Percentiles rank a stretch among this genome's conserved stretches.
Evolutionary conservation across 2,888 invertebrate species (phyloP).

Genomic region (Agrenia bidenticulata): DNA sequence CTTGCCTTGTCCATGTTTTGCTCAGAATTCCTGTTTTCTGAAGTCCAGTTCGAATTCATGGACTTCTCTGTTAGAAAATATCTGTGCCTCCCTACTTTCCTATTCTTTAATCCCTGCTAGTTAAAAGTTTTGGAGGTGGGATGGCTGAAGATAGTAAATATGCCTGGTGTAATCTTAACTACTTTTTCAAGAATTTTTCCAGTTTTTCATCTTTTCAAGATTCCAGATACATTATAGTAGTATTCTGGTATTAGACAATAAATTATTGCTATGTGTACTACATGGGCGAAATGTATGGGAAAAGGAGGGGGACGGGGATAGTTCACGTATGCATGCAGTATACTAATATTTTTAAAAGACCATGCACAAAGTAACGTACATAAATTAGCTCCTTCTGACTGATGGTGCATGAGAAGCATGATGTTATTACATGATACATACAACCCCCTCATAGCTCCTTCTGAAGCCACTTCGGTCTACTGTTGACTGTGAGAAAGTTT

Average conservation of each 20-base stretch:
- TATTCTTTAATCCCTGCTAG: background rate
- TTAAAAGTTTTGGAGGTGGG: conserved; percentile 27
- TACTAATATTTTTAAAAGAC: conserved; percentile 2
- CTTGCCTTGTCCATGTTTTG: conserved; percentile 21
- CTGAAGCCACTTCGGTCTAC: background rate
- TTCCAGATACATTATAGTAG: conserved; percentile 22
- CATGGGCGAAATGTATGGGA: conserved; percentile 5
- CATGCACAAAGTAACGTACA: conserved; percentile 38
- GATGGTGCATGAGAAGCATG: conserved; percentile 40
- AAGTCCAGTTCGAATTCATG: background rate
- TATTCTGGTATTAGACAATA: background rate
- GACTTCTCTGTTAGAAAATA: too few relatives aligned
- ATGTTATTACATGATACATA: conserved; percentile 7
- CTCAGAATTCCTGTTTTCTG: conserved; percentile 6
- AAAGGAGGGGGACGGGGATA: background rate
- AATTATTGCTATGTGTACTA: too few relatives aligned
- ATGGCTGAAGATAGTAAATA: conserved; percentile 35
- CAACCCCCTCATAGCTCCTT: background rate
- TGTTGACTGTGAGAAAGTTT: conserved; percentile 14
- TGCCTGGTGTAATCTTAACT: conserved; percentile 14
- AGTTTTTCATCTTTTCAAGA: conserved; percentile 18
- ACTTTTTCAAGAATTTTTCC: conserved; percentile 12
- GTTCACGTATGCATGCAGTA: background rate
- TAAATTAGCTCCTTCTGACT: conserved; percentile 46
- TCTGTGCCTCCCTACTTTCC: too few relatives aligned